These are phyloP conservation scores for Beroe forskalii DNA, from an alignment of 37 sponge, comb jelly and placozoan genomes.

Conservation along the genomic window DNA sequence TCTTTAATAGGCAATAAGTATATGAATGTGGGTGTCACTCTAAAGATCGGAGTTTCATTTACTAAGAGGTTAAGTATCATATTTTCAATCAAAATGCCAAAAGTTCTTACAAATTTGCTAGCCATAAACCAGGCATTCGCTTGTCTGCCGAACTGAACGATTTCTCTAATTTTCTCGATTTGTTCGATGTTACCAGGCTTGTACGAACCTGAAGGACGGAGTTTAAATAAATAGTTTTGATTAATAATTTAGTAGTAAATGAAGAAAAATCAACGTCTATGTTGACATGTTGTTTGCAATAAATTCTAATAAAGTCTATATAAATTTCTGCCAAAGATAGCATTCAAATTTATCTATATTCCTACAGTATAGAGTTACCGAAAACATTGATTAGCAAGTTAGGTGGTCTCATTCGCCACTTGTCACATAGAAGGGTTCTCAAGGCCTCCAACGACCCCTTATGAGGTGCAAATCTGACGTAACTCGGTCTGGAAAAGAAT, in stretches of 20 bases:
- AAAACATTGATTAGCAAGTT: constrained; percentile 20
- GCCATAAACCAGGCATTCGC: constrained; percentile 29
- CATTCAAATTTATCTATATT: too few relatives aligned
- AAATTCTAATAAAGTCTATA: too few relatives aligned
- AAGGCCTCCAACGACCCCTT: background rate
- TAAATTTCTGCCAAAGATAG: too few relatives aligned
- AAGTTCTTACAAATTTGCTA: background rate
- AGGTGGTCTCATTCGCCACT: background rate
- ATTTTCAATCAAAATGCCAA: too few relatives aligned
- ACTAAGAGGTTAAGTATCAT: too few relatives aligned
- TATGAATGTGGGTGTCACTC: too few relatives aligned
- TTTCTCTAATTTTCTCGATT: background rate
- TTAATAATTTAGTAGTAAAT: background rate
- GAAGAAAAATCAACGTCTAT: background rate
- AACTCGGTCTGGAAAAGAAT: background rate
- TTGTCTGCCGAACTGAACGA: background rate
- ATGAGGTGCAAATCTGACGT: background rate
- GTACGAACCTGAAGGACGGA: background rate
- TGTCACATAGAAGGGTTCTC: background rate
- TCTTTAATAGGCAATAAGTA: too few relatives aligned
- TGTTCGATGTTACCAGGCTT: background rate
- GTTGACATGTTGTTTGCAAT: too few relatives aligned
- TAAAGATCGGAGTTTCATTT: too few relatives aligned
- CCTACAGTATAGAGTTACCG: too few relatives aligned
- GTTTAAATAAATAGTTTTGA: background rate